Evolutionary conservation across 2,888 invertebrate species (phyloP).

Genomic region (Polyommatus iphigenia): DNA sequence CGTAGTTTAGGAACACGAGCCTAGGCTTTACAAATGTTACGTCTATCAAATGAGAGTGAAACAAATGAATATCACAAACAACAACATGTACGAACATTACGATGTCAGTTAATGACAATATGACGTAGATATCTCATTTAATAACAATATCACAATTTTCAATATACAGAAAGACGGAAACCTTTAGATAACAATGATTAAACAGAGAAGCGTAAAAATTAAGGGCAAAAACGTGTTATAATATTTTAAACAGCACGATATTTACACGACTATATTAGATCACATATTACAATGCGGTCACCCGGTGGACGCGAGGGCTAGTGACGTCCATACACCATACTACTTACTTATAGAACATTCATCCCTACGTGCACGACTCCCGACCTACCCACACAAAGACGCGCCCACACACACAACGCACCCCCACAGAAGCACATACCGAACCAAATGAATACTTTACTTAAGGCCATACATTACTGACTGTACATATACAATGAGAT

Average conservation of each 20-base stretch:
- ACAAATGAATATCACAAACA: slow-evolving; percentile 28
- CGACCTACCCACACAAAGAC: slow-evolving; percentile 57
- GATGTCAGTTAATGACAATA: slow-evolving; percentile 60
- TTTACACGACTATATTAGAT: slow-evolving; percentile 60
- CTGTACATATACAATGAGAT: slow-evolving; percentile 79
- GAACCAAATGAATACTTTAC: slow-evolving; percentile 73
- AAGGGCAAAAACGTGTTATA: slow-evolving; percentile 67
- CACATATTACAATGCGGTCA: slow-evolving; percentile 61
- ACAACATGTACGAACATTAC: slow-evolving; percentile 54
- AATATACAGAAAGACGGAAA: slow-evolving; percentile 76
- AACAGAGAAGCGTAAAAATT: slow-evolving; percentile 76
- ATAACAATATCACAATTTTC: slow-evolving; percentile 81
- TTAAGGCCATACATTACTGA: slow-evolving; percentile 78
- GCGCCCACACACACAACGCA: slow-evolving; percentile 54
- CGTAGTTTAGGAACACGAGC: neutral
- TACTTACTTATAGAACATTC: slow-evolving; percentile 68
- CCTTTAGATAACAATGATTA: slow-evolving; percentile 68
- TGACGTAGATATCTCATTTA: slow-evolving; percentile 61
- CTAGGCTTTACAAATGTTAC: slow-evolving; percentile 15
- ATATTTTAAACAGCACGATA: slow-evolving; percentile 47
- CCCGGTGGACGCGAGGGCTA: slow-evolving; percentile 61
- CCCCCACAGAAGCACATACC: slow-evolving; percentile 67
- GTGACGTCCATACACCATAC: slow-evolving; percentile 61
- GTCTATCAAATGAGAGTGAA: slow-evolving; percentile 25
- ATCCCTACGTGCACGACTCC: slow-evolving; percentile 64